phyloP scores from a whole-genome alignment of 2,113 vertebrate species.

The Jacana jacana region DNA sequence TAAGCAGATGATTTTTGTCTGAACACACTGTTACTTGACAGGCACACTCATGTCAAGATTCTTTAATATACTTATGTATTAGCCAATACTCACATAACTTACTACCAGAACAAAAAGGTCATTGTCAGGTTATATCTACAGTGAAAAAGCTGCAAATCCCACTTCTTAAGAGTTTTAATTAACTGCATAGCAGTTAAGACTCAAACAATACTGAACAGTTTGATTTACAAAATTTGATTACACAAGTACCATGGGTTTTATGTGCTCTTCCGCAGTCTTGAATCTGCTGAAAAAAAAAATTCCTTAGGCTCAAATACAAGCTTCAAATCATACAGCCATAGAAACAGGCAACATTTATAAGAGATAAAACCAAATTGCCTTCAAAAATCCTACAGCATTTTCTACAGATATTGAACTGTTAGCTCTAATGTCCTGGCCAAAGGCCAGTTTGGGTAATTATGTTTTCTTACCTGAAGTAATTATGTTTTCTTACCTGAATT shows the following conservation, averaged over 20 bases:
- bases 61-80: not conserved
- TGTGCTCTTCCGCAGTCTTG: not conserved
- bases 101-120: not conserved
- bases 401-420: not conserved
- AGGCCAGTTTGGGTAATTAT: not conserved
- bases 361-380: slow-evolving; percentile 36
- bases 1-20: not conserved
- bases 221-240: not conserved
- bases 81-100: not conserved
- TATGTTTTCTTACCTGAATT: not conserved
- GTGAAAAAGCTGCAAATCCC: not conserved
- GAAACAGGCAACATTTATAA: not conserved
- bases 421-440: not conserved
- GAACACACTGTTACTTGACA: not conserved
- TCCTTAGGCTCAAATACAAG: not conserved
- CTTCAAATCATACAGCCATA: not conserved
- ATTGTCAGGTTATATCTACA: not conserved
- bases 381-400: slow-evolving; percentile 4
- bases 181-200: not conserved
- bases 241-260: not conserved
- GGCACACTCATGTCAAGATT: not conserved
- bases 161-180: not conserved
- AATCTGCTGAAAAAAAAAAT: not conserved
- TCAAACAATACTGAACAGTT: not conserved
- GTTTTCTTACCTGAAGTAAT: slow-evolving; percentile 5